phyloP scores from a whole-genome alignment of 2,797 vertebrate genomes.

The Lutjanus argentimaculatus region DNA sequence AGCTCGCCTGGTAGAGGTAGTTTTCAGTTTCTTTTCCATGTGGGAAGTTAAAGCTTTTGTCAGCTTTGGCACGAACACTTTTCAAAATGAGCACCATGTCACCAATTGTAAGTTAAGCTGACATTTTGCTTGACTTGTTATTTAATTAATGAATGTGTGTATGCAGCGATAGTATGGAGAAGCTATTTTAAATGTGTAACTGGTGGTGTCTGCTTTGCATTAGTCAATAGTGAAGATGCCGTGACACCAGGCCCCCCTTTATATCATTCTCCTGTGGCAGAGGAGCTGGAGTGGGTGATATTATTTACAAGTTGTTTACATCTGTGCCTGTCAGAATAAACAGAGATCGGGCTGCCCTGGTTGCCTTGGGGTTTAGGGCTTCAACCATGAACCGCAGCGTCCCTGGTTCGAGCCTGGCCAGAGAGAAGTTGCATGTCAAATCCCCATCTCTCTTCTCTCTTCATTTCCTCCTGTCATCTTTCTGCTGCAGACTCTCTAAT shows the following conservation, averaged over 20 bases:
- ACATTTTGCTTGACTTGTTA: not conserved
- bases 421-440: not conserved
- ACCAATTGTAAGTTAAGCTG: not conserved
- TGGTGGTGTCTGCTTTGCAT: not conserved
- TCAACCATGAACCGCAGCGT: not conserved
- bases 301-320: conserved; percentile 2
- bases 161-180: not conserved
- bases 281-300: not conserved
- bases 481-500: not conserved
- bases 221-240: not conserved
- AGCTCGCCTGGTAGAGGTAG: too few relatives aligned
- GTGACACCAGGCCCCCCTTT: not conserved
- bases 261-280: not conserved
- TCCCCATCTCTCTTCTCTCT: not conserved
- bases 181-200: not conserved
- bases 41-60: not conserved
- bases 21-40: too few relatives aligned
- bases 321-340: conserved; percentile 6
- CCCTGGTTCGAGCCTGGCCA: not conserved
- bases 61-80: not conserved
- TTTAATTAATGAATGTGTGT: not conserved
- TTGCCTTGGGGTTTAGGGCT: not conserved
- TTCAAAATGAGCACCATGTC: not conserved
- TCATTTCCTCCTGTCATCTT: not conserved
- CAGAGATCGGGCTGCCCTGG: not conserved